Evolutionary conservation across 2,888 invertebrate genomes (phyloP), one percentile per base, ranked within the genome.

Genomic region (Ecdyonurus torrentis): DNA sequence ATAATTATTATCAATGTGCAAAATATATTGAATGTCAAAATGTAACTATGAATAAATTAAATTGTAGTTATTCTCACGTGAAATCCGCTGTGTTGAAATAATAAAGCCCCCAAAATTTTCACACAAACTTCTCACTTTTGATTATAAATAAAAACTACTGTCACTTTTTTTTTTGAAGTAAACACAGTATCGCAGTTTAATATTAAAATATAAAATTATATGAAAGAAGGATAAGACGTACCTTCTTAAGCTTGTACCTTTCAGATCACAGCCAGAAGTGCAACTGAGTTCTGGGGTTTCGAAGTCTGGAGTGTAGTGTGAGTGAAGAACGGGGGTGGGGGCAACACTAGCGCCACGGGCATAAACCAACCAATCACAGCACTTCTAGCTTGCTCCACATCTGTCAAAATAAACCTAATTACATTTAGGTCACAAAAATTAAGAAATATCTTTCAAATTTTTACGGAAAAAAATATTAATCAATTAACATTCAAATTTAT

Each of bases 181-280:
- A 55, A 22, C 5, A 18, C 5, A 7, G 55, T 55, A n/a, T 50
- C n/a, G n/a, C 5, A 18, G 20, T n/a, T n/a, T n/a, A n/a, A n/a
- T n/a, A n/a, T n/a, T n/a, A n/a, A n/a, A n/a, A n/a, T n/a, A n/a
- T n/a, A n/a, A n/a, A n/a, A n/a, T n/a, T n/a, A n/a, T n/a, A n/a
- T n/a, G n/a, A n/a, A n/a, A n/a, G n/a, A n/a, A n/a, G n/a, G n/a
- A n/a, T n/a, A n/a, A 7, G 55, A 55, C 55, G 55, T 55, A 55
- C 55, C 55, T 55, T 55, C 19, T 55, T 7, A 37, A 7, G 55
- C 22, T 55, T 22, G 55, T 20, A 55, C 55, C 55, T 55, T 55
- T 22, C n/a, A n/a, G 22, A 55, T 55, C 55, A 55, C 55, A 55
- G 55, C 55, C 55, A 55, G 55, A 18, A 55, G 55, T 55, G 55